A percentile compares a stretch with the other conserved stretches of the same genome.
Conservation (phyloP, 1,140 invertebrate genomes). For the Myzus persicae region DNA sequence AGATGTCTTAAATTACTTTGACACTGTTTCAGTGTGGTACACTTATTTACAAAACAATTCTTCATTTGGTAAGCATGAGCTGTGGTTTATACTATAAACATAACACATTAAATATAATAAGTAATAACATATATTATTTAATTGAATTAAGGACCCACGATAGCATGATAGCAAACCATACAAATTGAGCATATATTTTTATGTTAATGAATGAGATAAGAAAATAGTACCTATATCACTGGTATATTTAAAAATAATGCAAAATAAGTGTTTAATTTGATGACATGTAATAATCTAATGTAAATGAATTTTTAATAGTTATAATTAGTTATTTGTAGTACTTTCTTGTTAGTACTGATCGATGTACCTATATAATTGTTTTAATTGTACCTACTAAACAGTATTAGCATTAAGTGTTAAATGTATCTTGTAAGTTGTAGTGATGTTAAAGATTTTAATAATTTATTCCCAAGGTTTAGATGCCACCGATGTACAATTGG, state of each 20-base stretch:
- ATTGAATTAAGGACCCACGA: not conserved
- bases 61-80: conserved; percentile 48
- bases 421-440: not conserved
- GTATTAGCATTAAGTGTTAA: not conserved
- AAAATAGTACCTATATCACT: not conserved
- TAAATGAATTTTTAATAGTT: not conserved
- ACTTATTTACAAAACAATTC: conserved; percentile 43
- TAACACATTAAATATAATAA: no score
- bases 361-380: not conserved
- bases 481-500: not conserved
- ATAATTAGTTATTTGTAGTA: not conserved
- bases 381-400: not conserved
- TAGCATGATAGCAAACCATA: conserved; percentile 39
- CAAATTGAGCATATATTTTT: not conserved
- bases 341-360: not conserved
- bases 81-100: conserved; percentile 26
- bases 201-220: not conserved
- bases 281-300: not conserved
- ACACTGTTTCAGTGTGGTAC: not conserved
- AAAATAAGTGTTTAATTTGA: not conserved
- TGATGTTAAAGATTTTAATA: not conserved
- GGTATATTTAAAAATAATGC: not conserved
- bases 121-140: not conserved
- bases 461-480: not conserved
- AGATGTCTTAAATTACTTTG: conserved; percentile 53